A percentile compares a stretch with the other conserved stretches of the same genome.
phyloP scores from a whole-genome alignment of 2,888 invertebrate genomes.

The Cremastinae sp. region DNA sequence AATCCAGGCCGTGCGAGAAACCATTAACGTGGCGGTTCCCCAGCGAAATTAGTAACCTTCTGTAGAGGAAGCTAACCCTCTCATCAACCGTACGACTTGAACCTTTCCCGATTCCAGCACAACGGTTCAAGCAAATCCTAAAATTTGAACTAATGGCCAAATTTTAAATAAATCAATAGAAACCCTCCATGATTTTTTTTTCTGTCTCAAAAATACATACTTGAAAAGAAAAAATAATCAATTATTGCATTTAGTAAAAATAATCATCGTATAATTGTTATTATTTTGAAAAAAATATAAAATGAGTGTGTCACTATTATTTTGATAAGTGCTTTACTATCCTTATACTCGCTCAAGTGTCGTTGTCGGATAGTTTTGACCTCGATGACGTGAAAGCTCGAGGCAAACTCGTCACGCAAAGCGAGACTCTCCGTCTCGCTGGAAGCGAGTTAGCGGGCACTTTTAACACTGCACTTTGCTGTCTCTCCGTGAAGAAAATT shows the following conservation, averaged over 20 bases:
- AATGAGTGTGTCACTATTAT: too few species aligned
- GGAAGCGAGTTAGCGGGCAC: constrained; percentile 69
- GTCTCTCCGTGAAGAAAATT: constrained; percentile 68
- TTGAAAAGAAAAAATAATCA: background rate
- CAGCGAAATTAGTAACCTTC: constrained; percentile 55
- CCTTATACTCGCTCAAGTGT: background rate
- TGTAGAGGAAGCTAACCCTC: constrained; percentile 36
- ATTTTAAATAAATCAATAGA: background rate
- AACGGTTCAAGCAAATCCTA: background rate
- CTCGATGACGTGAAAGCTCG: constrained; percentile 15
- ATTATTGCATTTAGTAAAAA: too few species aligned
- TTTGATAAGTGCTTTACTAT: background rate
- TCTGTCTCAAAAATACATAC: background rate
- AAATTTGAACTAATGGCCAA: background rate
- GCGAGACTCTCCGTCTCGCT: constrained; percentile 15
- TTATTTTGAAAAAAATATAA: too few species aligned
- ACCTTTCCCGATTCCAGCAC: constrained; percentile 24
- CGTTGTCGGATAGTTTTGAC: constrained; percentile 17
- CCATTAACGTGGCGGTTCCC: constrained; percentile 71
- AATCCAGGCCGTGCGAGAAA: constrained; percentile 73
- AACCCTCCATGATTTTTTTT: background rate
- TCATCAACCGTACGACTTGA: constrained; percentile 19
- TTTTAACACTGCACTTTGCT: constrained; percentile 71
- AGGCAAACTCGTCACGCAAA: background rate
- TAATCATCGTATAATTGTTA: too few species aligned